Base-by-base conservation (phyloP, 2,888 invertebrate species). In the Chloroclystis v-ata region DNA sequence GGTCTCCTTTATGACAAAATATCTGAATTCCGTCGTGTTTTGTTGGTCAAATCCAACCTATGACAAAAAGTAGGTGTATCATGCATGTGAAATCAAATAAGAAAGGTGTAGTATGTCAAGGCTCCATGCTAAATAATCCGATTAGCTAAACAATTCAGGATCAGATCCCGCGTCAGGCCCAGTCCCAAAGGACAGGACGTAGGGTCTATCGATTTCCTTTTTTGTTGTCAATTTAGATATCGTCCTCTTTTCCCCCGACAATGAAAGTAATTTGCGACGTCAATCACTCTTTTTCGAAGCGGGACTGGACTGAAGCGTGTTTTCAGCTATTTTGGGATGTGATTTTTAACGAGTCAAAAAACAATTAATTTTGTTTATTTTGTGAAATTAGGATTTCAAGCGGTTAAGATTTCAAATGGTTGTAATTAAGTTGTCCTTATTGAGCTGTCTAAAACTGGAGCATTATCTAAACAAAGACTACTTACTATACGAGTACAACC, bases 181-280 rank as follows among this genome's bases (percentile, higher is more conserved):
- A 54, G 26, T 38, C 16, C 20, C 14, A n/a, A 6, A n/a, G 37
- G 40, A 20, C 39, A 44, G 33, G 42, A 29, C 35, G 39, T 33
- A 37, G 28, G 48, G 20, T 30, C 40, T 48, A 52, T 52, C 49
- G 56, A 60, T 56, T 61, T 64, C 44, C 37, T 39, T 57, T 58
- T 63, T 59, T 60, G 41, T 55, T 53, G 58, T 56, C 57, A 60
- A 65, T 68, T 72, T 64, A 62, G 60, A 61, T 62, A 62, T 63
- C 57, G 59, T 59, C 63, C 59, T 67, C 54, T 32, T 55, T 57
- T 54, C 46, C 47, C 44, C 57, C 50, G 56, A 70, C 72, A 72
- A 67, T 67, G 66, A 60, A 62, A 67, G 63, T 67, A 69, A 72
- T 75, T 72, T 72, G 69, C 61, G 37, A 62, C 65, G 67, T 71